These are phyloP conservation scores for Pectinophora gossypiella DNA, from an alignment of 1,140 invertebrate genomes.

Conservation along the genomic window DNA sequence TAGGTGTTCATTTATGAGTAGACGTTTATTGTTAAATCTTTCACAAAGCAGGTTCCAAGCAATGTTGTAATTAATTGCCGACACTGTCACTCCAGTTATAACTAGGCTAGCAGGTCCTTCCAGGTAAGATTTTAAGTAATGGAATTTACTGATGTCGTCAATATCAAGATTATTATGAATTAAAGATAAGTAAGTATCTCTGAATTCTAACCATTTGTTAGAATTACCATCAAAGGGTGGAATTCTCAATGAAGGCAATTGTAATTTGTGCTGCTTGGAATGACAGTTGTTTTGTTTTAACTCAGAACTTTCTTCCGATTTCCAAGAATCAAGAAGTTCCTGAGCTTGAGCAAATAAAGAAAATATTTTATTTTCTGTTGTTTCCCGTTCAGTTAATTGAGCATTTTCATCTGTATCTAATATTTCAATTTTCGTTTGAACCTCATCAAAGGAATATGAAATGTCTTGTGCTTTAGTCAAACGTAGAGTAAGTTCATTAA, in stretches of 20 bases:
- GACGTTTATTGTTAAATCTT: constrained; percentile 8
- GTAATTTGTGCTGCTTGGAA: background rate
- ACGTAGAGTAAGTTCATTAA: constrained; percentile 4
- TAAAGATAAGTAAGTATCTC: background rate
- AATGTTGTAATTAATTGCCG: background rate
- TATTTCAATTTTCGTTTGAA: constrained; percentile 4
- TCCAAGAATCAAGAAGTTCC: background rate
- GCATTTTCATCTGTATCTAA: background rate
- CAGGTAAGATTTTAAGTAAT: too few relatives aligned
- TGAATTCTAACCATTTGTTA: constrained; percentile 6
- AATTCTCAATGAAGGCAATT: constrained; percentile 4
- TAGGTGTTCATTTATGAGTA: constrained; percentile 3
- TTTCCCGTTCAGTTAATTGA: background rate
- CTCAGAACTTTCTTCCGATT: background rate
- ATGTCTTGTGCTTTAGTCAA: constrained; percentile 2
- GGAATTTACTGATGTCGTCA: constrained; percentile 6
- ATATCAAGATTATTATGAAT: constrained; percentile 5
- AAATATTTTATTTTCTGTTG: constrained; percentile 6
- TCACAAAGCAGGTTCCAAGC: background rate
- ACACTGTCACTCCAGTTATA: background rate
- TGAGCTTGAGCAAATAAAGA: constrained; percentile 1
- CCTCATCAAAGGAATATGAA: background rate
- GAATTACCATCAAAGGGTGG: constrained; percentile 1
- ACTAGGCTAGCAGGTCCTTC: constrained; percentile 1
- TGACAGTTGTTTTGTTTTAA: background rate